Base-by-base conservation (phyloP, 2,113 vertebrate genomes). In the Recurvirostra avosetta region DNA sequence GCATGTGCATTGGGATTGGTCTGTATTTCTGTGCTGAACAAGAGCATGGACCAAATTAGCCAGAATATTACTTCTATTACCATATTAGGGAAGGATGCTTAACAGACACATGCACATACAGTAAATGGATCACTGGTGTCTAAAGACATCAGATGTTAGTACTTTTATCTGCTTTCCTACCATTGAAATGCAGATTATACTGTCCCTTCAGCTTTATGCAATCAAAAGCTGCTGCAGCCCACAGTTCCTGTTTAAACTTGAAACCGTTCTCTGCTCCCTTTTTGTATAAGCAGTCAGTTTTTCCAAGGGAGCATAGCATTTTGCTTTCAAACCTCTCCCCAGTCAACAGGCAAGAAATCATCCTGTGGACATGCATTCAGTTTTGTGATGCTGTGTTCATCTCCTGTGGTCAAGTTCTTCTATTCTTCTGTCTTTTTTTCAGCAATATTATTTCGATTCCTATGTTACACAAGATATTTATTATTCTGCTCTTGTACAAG, bases 281-380 rank as follows among this genome's bases (percentile, higher is more conserved):
- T 62, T 41, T 82, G 9, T 72, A 95, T 47, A 67, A 95, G 52
- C 72, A 25, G 22, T 50, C 53, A 26, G 22, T 52, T 94, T 88
- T 96, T 96, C 76, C 90, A 95, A 87, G 66, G 41, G 45, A 25
- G 0, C 30, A 36, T n/a, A 90, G 68, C 80, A 91, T 84, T 96
- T 94, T 87, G 66, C 70, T 96, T 97, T 97, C 88, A 94, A 96
- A 84, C 32, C 40, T 83, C 40, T 92, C 73, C 55, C 83, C 56
- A 63, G 50, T 77, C 91, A 97, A 78, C n/a, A 87, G 75, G 47
- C 58, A 93, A 92, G 94, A 88, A 92, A 97, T 93, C 36, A 68
- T 92, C 86, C 38, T 32, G 36, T 74, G 79, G 19, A 61, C 49
- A 63, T 75, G 62, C 80, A 94, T 95, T 92, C 72, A 52, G 36